A percentile compares a stretch with the other conserved stretches of the same genome.
phyloP scores from a whole-genome alignment of 2,113 vertebrate genomes.

The Dicentrarchus labrax region DNA sequence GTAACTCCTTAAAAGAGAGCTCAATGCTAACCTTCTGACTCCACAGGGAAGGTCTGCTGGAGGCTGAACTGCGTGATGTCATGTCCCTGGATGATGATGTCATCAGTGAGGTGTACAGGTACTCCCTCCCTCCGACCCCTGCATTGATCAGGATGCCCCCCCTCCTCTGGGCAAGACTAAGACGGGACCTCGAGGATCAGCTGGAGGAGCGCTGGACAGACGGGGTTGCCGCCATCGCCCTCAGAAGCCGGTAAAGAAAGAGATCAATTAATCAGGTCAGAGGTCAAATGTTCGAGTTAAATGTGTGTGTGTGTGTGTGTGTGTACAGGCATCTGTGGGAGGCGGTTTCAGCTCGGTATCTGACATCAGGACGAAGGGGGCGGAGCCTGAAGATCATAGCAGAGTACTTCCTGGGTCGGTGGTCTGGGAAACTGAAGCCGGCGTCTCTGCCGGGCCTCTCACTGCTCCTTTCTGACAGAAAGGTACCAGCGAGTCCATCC shows the following conservation, averaged over 20 bases:
- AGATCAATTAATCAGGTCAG: background rate
- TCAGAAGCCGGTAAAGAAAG: conserved; percentile 82
- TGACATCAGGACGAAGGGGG: conserved; percentile 71
- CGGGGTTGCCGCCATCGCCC: conserved; percentile 74
- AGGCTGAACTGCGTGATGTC: conserved; percentile 87
- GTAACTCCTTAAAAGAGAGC: background rate
- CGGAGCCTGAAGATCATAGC: conserved; percentile 80
- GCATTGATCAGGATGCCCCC: conserved; percentile 85
- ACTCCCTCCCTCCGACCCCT: conserved; percentile 81
- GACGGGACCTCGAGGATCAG: conserved; percentile 79
- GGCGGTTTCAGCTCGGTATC: conserved; percentile 76
- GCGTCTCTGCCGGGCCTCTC: conserved; percentile 77
- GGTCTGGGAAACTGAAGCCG: conserved; percentile 86
- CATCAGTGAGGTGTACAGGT: conserved; percentile 85
- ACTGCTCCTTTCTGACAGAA: conserved; percentile 85
- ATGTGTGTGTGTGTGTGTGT: conserved; percentile 4
- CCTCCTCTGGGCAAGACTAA: conserved; percentile 85
- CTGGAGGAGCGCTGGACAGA: conserved; percentile 80
- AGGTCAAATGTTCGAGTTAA: background rate
- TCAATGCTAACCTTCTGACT: background rate
- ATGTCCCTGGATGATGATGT: conserved; percentile 89
- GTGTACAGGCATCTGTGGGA: conserved; percentile 82
- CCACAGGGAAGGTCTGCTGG: conserved; percentile 87
- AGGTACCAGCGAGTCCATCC: conserved; percentile 74
- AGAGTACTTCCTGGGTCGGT: conserved; percentile 87